These are phyloP conservation scores for Thalassaphorura encarpata DNA, from an alignment of 1,140 invertebrate genomes.

Conservation along the genomic window DNA sequence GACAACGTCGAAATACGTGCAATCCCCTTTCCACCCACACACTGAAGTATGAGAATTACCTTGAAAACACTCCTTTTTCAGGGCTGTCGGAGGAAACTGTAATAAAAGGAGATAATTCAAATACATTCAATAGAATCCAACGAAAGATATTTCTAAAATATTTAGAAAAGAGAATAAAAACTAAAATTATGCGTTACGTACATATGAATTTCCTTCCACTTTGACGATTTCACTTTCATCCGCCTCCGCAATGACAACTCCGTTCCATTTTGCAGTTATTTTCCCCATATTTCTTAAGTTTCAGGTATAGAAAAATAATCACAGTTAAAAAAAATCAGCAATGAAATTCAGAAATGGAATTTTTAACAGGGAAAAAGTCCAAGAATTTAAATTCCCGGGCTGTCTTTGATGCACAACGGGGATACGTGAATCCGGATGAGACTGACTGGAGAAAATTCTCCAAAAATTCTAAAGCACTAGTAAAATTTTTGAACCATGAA, in stretches of 20 bases:
- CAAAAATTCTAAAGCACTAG: too few relatives aligned
- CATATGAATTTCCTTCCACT: constrained; percentile 17
- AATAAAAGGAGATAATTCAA: neutral
- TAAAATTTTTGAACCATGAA: too few relatives aligned
- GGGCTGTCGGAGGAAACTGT: constrained; percentile 13
- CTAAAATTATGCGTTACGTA: too few relatives aligned
- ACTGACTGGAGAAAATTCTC: too few relatives aligned
- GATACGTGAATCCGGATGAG: too few relatives aligned
- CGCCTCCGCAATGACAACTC: constrained; percentile 13
- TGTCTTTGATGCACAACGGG: too few relatives aligned
- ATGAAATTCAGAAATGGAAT: too few relatives aligned
- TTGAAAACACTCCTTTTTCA: constrained; percentile 15
- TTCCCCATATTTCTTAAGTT: neutral
- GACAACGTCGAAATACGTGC: constrained; percentile 14
- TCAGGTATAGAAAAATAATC: neutral
- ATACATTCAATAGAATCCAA: neutral
- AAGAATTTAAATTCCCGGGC: too few relatives aligned
- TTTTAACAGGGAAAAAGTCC: too few relatives aligned
- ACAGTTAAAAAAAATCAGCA: too few relatives aligned
- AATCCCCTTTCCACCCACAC: constrained; percentile 18
- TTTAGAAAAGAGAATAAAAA: too few relatives aligned
- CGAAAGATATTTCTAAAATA: neutral
- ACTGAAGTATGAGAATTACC: neutral
- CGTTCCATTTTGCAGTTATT: constrained; percentile 19
- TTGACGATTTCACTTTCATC: constrained; percentile 2